Evolutionary conservation across 2,113 vertebrate species (phyloP).

Genomic region (Aptenodytes forsteri): DNA sequence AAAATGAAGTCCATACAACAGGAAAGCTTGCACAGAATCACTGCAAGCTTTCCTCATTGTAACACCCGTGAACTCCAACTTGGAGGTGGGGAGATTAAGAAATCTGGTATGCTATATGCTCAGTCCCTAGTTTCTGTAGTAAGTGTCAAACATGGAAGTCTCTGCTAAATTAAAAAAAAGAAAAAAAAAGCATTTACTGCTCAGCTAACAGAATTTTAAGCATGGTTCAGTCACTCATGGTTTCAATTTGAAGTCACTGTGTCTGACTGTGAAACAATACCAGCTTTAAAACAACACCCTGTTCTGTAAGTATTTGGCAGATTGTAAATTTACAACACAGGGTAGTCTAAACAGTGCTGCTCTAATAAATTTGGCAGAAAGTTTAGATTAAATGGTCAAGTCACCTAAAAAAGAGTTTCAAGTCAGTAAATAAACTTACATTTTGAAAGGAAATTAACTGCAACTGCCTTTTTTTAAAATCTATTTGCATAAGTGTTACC

Average conservation of each 20-base stretch:
- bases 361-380: neutral
- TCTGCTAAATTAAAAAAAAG: neutral
- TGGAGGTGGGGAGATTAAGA: neutral
- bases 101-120: neutral
- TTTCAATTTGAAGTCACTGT: neutral
- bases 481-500: neutral
- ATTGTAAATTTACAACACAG: neutral
- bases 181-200: neutral
- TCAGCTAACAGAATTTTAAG: neutral
- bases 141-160: neutral
- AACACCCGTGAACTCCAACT: neutral
- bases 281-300: neutral
- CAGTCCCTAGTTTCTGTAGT: neutral
- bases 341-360: neutral
- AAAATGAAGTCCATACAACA: neutral
- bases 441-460: neutral
- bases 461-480: neutral
- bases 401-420: neutral
- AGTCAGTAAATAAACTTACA: neutral
- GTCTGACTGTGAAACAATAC: neutral
- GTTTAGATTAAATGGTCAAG: neutral
- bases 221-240: neutral
- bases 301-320: neutral
- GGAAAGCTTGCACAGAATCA: neutral
- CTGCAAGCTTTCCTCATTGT: neutral